Evolutionary conservation across 2,797 vertebrate genomes (phyloP).

Genomic region (Sebastes wilsoni): DNA sequence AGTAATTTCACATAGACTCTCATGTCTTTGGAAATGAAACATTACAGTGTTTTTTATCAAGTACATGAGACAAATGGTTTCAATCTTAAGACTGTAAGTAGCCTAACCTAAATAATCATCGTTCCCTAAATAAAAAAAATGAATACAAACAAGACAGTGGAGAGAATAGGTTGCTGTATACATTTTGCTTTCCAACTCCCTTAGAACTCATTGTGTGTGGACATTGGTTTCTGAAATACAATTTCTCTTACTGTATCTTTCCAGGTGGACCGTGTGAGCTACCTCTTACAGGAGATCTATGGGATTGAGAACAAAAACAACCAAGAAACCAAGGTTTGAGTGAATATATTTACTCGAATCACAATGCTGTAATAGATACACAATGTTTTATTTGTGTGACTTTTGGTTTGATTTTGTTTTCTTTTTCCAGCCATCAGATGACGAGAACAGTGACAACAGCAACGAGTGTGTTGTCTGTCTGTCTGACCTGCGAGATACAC

Average conservation of each 20-base stretch:
- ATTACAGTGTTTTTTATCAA: not conserved
- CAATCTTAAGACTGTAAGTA: not conserved
- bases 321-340: constrained; percentile 94
- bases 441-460: constrained; percentile 98
- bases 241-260: not conserved
- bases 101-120: not conserved
- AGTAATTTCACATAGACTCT: not conserved
- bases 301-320: constrained; percentile 99
- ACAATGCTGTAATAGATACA: not conserved
- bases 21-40: not conserved
- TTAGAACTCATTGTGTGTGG: not conserved
- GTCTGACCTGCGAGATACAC: constrained; percentile 93
- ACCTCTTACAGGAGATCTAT: constrained; percentile 98
- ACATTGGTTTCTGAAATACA: not conserved
- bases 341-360: not conserved
- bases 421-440: constrained; percentile 88
- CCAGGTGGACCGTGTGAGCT: constrained; percentile 98
- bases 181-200: not conserved
- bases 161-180: not conserved
- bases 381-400: not conserved
- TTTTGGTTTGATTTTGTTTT: not conserved
- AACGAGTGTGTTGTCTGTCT: constrained; percentile 98
- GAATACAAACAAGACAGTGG: not conserved
- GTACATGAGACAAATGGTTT: not conserved
- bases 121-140: not conserved